phyloP scores from a whole-genome alignment of 2,797 vertebrate species.

The Ctenosaura bakeri region DNA sequence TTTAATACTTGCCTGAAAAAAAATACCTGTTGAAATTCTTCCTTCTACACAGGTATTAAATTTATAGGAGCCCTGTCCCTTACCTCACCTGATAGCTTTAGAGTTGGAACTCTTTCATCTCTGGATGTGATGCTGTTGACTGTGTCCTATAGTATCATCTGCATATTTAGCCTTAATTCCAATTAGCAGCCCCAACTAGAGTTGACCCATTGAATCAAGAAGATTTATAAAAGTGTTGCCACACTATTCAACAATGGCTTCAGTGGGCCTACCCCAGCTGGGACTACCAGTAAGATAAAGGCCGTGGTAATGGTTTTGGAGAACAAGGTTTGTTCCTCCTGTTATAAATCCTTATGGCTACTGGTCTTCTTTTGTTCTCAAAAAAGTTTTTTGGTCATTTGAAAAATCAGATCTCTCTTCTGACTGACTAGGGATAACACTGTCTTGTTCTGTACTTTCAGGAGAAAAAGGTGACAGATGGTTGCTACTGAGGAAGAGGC shows the following conservation, averaged over 20 bases:
- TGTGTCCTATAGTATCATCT: neutral
- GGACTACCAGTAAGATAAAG: neutral
- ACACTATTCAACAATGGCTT: too few species aligned
- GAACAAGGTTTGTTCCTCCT: neutral
- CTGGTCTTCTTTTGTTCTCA: neutral
- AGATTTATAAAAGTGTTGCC: too few species aligned
- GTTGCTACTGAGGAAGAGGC: neutral
- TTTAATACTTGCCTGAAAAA: too few species aligned
- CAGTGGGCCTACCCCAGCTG: too few species aligned
- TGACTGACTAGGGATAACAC: neutral
- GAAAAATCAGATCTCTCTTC: neutral
- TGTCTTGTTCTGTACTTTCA: neutral
- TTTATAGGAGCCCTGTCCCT: too few species aligned
- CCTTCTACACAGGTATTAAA: too few species aligned
- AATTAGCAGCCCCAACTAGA: too few species aligned
- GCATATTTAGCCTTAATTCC: neutral
- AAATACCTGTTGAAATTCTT: too few species aligned
- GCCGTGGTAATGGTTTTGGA: neutral
- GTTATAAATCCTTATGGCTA: neutral
- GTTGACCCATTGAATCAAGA: too few species aligned
- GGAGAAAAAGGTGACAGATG: neutral
- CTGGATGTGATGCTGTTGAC: neutral
- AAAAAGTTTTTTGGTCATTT: neutral
- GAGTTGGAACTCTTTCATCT: neutral
- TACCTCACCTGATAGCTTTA: too few species aligned